Conservation (phyloP, 2,797 vertebrate species). For the Taenioides sp. region DNA sequence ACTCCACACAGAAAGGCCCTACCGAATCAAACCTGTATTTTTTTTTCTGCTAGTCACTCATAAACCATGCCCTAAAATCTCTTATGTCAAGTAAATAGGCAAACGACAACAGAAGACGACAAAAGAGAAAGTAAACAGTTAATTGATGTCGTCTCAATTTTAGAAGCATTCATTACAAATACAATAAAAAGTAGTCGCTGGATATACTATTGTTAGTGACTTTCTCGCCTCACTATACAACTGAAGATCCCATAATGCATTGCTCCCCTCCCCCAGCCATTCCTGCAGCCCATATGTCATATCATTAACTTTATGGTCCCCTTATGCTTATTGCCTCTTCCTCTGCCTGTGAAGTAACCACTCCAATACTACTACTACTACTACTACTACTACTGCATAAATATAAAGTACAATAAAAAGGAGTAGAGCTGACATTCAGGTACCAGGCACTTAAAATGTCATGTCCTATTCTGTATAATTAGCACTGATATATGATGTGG, state of each 20-base stretch:
- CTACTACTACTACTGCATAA: constrained; percentile 4
- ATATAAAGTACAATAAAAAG: constrained; percentile 8
- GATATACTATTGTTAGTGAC: neutral
- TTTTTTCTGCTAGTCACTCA: too few species aligned
- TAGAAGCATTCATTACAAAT: neutral
- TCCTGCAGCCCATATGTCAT: constrained; percentile 3
- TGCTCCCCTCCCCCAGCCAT: neutral
- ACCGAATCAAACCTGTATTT: too few species aligned
- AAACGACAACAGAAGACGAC: too few species aligned
- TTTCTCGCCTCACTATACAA: neutral
- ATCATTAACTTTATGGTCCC: constrained; percentile 11
- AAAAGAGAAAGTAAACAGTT: too few species aligned
- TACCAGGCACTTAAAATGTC: constrained; percentile 6
- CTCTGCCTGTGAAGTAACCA: neutral
- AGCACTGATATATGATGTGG: neutral
- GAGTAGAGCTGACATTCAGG: neutral
- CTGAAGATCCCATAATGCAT: neutral
- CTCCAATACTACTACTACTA: constrained; percentile 2
- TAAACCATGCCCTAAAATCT: too few species aligned
- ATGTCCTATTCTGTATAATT: neutral
- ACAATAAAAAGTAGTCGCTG: neutral
- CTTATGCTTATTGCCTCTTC: constrained; percentile 9
- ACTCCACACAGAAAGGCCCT: too few species aligned
- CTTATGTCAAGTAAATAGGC: too few species aligned
- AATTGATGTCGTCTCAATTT: too few species aligned